These are phyloP conservation scores for Trachelus stipa DNA, from an alignment of 2,888 invertebrate genomes.

Conservation along the genomic window DNA sequence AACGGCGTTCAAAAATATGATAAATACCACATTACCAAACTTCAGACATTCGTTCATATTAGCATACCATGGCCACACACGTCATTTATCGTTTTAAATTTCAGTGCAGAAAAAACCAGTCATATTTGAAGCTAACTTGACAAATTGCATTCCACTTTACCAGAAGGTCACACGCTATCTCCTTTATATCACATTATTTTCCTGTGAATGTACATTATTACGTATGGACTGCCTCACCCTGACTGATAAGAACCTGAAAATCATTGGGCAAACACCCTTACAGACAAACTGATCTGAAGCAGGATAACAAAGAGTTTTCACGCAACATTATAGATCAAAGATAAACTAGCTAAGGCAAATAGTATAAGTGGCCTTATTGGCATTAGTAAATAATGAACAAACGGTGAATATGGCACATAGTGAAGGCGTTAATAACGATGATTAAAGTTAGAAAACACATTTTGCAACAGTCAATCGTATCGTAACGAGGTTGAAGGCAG, in stretches of 20 bases:
- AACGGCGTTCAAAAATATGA: not conserved
- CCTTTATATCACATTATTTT: not conserved
- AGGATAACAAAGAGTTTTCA: not conserved
- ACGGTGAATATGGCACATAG: slow-evolving; percentile 37
- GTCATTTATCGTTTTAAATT: not conserved
- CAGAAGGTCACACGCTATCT: not conserved
- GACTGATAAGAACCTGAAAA: not conserved
- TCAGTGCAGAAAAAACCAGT: not conserved
- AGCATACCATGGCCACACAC: not conserved
- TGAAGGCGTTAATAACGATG: slow-evolving; percentile 37
- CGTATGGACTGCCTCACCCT: not conserved
- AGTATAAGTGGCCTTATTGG: not conserved
- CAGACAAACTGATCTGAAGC: not conserved
- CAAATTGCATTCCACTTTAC: not conserved
- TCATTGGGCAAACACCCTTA: not conserved
- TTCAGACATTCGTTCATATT: not conserved
- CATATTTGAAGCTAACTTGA: not conserved
- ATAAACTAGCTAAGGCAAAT: not conserved
- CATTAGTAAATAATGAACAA: slow-evolving; percentile 17
- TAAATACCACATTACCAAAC: not conserved
- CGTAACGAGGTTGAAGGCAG: slow-evolving; percentile 29
- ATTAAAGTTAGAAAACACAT: slow-evolving; percentile 28
- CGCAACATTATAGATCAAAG: not conserved
- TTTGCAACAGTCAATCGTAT: slow-evolving; percentile 21
- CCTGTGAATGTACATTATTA: not conserved